Percentiles rank a stretch among this genome's conserved stretches.
These are phyloP conservation scores for Colaptes auratus DNA, from an alignment of 2,113 vertebrate species.

Conservation along the genomic window DNA sequence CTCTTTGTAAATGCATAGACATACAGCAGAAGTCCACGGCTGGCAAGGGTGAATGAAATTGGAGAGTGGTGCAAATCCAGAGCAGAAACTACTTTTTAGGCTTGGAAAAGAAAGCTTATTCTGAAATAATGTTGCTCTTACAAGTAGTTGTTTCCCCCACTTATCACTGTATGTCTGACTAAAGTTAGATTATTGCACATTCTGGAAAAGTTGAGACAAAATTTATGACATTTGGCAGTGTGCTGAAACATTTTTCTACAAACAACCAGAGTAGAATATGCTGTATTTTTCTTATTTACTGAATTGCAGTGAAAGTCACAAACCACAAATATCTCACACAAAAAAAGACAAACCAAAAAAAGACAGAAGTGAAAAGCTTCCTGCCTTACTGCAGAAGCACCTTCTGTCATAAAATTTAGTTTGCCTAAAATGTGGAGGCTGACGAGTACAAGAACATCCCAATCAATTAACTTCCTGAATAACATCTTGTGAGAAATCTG, in stretches of 20 bases:
- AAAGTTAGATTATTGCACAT: not conserved
- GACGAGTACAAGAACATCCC: not conserved
- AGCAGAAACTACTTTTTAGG: not conserved
- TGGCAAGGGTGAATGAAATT: not conserved
- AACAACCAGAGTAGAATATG: not conserved
- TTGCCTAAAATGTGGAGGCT: not conserved
- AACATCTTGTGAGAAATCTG: conserved; percentile 33
- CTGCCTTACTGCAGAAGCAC: not conserved
- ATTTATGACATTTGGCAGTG: not conserved
- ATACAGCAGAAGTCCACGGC: not conserved
- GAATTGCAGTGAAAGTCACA: not conserved
- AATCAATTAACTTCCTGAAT: not conserved
- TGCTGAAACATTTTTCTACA: not conserved
- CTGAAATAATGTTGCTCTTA: not conserved
- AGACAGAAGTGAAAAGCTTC: not conserved
- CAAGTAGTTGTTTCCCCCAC: not conserved
- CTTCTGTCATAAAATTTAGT: not conserved
- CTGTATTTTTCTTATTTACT: not conserved
- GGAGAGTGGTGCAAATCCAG: not conserved
- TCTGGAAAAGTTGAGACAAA: not conserved
- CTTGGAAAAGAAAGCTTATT: not conserved
- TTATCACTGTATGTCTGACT: not conserved
- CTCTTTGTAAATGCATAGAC: not conserved
- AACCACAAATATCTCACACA: not conserved
- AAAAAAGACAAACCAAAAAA: not conserved